A percentile compares a stretch with the other conserved stretches of the same genome.
Conservation (phyloP, 1,140 invertebrate genomes). For the Cyclina sinensis region DNA sequence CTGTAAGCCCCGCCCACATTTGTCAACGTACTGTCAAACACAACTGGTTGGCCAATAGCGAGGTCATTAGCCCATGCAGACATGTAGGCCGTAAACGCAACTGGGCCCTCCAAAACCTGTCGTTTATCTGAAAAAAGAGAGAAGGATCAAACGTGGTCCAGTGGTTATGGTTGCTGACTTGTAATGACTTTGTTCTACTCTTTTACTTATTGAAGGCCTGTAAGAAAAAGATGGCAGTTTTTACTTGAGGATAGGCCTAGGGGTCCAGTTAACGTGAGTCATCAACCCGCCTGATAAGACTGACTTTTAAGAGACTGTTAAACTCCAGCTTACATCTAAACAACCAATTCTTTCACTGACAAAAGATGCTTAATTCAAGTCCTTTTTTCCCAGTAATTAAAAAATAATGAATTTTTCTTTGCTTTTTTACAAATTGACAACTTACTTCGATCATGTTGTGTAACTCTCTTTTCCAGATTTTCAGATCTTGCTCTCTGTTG, state of each 20-base stretch:
- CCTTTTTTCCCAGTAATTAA: background rate
- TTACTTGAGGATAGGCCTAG: too few species aligned
- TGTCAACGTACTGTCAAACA: background rate
- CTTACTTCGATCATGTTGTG: background rate
- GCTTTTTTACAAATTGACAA: background rate
- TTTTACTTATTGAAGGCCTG: too few species aligned
- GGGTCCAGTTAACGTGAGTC: too few species aligned
- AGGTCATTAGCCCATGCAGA: background rate
- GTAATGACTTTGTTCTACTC: too few species aligned
- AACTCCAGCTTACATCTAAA: too few species aligned
- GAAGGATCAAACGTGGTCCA: too few species aligned
- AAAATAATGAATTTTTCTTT: too few species aligned
- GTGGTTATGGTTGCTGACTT: too few species aligned
- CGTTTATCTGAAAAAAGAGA: slow-evolving; percentile 8
- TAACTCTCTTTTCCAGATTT: background rate
- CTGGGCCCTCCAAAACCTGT: background rate
- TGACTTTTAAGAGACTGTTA: too few species aligned
- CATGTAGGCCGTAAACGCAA: slow-evolving; percentile 15
- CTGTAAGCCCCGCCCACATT: background rate
- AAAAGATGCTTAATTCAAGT: background rate
- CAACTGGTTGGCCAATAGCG: background rate
- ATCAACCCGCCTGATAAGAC: too few species aligned
- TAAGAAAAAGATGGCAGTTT: too few species aligned
- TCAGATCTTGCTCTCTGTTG: background rate
- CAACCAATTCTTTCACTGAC: background rate